Conservation (phyloP, 2,797 vertebrate genomes). For the Denticeps clupeoides region DNA sequence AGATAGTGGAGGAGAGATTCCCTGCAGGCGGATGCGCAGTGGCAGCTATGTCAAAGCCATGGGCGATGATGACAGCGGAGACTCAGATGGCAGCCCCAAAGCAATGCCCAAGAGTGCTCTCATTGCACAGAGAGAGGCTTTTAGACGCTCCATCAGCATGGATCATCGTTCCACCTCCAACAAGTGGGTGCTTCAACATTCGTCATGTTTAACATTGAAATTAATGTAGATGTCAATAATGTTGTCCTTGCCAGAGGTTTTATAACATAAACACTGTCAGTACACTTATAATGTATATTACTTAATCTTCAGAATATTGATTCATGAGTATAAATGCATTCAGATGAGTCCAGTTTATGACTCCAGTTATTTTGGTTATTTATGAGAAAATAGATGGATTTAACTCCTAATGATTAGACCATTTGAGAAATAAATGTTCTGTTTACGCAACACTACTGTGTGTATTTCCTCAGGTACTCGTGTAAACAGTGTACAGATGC, state of each 20-base stretch:
- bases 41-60: slow-evolving; percentile 99
- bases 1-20: slow-evolving; percentile 80
- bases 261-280: too few relatives aligned
- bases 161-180: slow-evolving; percentile 76
- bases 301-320: too few relatives aligned
- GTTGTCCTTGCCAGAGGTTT: too few relatives aligned
- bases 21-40: slow-evolving; percentile 92
- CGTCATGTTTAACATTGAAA: background rate
- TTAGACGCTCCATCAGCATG: slow-evolving; percentile 87
- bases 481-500: slow-evolving; percentile 78
- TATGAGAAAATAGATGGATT: too few relatives aligned
- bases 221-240: background rate
- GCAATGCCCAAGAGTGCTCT: slow-evolving; percentile 73
- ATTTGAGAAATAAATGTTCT: background rate
- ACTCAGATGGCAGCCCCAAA: slow-evolving; percentile 86
- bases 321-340: too few relatives aligned
- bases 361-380: too few relatives aligned
- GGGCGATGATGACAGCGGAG: slow-evolving; percentile 92
- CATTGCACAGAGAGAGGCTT: slow-evolving; percentile 77
- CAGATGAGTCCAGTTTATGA: too few relatives aligned
- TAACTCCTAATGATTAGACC: too few relatives aligned
- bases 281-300: too few relatives aligned
- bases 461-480: slow-evolving; percentile 60
- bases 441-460: too few relatives aligned
- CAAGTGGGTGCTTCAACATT: slow-evolving; percentile 22